Evolutionary conservation across 1,140 invertebrate genomes (phyloP).

Genomic region (Linepithema humile): DNA sequence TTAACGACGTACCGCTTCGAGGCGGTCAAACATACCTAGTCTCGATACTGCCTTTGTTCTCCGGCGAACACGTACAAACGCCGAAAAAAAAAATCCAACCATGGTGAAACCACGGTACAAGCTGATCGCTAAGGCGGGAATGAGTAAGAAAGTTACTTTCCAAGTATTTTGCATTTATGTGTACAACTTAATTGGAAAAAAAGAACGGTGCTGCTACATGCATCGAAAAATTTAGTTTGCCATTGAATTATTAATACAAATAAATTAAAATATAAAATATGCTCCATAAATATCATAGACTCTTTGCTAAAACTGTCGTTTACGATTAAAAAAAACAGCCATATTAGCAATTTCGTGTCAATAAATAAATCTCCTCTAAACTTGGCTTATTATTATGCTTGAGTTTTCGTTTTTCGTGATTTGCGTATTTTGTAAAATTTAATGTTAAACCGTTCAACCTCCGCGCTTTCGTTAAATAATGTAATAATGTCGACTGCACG

Average conservation of each 20-base stretch:
- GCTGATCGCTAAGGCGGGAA: not conserved
- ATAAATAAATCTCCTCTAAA: no score
- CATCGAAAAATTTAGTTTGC: not conserved
- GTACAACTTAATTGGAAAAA: not conserved
- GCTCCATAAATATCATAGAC: not conserved
- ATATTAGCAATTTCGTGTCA: not conserved
- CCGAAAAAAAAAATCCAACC: conserved; percentile 5
- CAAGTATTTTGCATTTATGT: not conserved
- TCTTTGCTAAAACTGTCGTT: not conserved
- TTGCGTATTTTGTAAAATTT: not conserved
- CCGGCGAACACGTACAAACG: not conserved
- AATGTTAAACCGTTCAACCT: not conserved
- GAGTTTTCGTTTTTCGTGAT: conserved; percentile 38
- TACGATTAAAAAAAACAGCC: not conserved
- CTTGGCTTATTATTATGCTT: not conserved
- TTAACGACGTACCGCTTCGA: conserved; percentile 43
- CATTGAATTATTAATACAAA: not conserved
- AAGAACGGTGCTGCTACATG: no score
- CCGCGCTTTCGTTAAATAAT: conserved; percentile 13
- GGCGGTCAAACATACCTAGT: not conserved
- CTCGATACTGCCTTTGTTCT: conserved; percentile 31
- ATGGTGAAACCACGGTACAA: not conserved
- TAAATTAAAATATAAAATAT: not conserved
- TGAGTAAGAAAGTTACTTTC: not conserved
- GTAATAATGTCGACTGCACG: conserved; percentile 23